These are phyloP conservation scores for Notiomystis cincta DNA, from an alignment of 2,113 vertebrate genomes.

Conservation along the genomic window DNA sequence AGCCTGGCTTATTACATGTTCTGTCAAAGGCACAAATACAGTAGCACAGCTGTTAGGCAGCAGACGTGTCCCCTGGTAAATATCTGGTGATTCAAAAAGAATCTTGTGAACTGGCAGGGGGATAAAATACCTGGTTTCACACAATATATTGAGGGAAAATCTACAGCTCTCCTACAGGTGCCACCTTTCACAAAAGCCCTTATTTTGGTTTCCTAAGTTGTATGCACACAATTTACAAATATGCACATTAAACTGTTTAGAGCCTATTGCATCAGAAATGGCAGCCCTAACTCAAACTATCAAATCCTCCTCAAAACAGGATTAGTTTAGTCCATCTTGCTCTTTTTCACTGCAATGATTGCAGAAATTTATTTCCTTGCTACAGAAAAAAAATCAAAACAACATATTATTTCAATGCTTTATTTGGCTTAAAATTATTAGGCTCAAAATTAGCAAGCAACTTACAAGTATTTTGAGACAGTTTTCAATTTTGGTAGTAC, in stretches of 20 bases:
- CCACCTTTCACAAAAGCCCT: neutral
- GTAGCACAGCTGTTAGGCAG: neutral
- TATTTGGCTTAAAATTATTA: neutral
- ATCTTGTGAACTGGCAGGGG: neutral
- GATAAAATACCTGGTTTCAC: neutral
- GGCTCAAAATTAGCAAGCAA: neutral
- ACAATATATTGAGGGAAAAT: neutral
- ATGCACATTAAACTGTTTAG: neutral
- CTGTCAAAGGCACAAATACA: neutral
- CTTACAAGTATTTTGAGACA: neutral
- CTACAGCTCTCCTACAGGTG: neutral
- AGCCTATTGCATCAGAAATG: neutral
- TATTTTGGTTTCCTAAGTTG: neutral
- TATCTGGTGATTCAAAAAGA: neutral
- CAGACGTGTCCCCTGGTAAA: neutral
- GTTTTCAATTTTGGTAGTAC: neutral
- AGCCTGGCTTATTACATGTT: neutral
- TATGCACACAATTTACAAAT: neutral
- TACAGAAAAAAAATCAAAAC: neutral
- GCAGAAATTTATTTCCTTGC: neutral
- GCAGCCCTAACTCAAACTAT: neutral
- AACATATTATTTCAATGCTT: neutral
- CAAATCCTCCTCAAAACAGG: neutral
- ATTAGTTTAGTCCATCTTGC: neutral
- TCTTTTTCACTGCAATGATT: neutral